These are phyloP conservation scores for Alviniconcha strummeri DNA, from an alignment of 2,888 invertebrate genomes.

Conservation along the genomic window DNA sequence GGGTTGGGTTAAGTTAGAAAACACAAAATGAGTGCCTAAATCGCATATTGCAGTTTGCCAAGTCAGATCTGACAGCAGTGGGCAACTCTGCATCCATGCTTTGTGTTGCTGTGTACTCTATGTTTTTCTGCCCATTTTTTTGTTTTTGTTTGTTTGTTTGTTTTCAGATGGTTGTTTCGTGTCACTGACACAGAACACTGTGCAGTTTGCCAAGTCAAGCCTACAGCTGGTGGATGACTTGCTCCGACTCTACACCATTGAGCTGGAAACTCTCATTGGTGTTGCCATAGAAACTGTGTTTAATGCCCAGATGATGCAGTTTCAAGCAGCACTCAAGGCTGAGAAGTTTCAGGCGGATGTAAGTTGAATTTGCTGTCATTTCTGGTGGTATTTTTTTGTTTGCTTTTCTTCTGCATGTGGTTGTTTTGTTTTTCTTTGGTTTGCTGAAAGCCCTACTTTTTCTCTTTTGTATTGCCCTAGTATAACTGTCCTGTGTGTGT, in stretches of 20 bases:
- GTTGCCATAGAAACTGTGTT: conserved; percentile 84
- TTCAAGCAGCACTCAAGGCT: conserved; percentile 77
- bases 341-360: conserved; percentile 77
- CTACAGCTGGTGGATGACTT: conserved; percentile 85
- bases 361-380: conserved; percentile 19
- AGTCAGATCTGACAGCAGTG: no score
- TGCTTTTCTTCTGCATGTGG: not conserved
- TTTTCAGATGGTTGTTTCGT: conserved; percentile 81
- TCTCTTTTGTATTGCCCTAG: no score
- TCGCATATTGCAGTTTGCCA: no score
- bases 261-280: conserved; percentile 84
- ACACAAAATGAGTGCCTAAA: no score
- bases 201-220: conserved; percentile 85
- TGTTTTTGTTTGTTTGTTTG: conserved; percentile 20
- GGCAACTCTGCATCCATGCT: no score
- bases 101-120: not conserved
- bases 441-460: not conserved
- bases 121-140: not conserved
- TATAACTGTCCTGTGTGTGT: not conserved
- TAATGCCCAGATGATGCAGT: conserved; percentile 82
- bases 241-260: conserved; percentile 83
- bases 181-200: conserved; percentile 85
- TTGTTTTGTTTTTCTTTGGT: not conserved
- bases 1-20: no score
- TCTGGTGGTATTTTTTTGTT: not conserved